phyloP scores from a whole-genome alignment of 1,140 invertebrate genomes.

The Prorops nasuta region DNA sequence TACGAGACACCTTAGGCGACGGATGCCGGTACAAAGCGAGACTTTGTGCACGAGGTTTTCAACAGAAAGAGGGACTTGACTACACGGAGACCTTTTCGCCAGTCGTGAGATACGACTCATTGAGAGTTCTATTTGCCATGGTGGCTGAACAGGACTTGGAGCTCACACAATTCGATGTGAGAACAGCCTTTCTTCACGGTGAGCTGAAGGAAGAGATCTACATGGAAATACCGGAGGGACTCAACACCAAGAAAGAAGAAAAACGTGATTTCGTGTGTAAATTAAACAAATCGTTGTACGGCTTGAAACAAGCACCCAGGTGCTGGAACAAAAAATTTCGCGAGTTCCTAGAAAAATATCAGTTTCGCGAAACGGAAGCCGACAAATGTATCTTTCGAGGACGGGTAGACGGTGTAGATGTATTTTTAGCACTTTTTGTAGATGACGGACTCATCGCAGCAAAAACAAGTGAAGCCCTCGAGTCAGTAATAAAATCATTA shows the following conservation, averaged over 20 bases:
- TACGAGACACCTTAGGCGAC: not conserved
- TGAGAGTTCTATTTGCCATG: conserved; percentile 9
- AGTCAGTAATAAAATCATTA: not conserved
- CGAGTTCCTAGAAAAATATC: conserved; percentile 3
- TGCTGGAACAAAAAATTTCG: conserved; percentile 40
- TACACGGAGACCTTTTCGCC: not conserved
- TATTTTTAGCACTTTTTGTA: conserved; percentile 13
- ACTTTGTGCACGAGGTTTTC: not conserved
- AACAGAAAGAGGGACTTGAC: not conserved
- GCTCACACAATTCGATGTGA: conserved; percentile 30
- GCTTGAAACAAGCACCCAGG: conserved; percentile 45
- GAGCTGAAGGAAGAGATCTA: conserved; percentile 37
- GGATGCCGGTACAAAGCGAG: not conserved
- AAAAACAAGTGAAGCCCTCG: not conserved
- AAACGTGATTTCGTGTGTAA: conserved; percentile 19
- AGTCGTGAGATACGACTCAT: not conserved
- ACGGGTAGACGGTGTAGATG: not conserved
- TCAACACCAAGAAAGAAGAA: conserved; percentile 16
- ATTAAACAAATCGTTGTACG: conserved; percentile 46
- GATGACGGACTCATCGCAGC: conserved; percentile 16
- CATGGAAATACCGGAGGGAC: conserved; percentile 42
- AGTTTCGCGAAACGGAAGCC: not conserved
- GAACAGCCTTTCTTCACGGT: conserved; percentile 44
- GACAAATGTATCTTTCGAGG: conserved; percentile 12
- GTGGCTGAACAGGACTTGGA: conserved; percentile 24